phyloP scores from a whole-genome alignment of 2,888 invertebrate species.

The Lysandra bellargus region DNA sequence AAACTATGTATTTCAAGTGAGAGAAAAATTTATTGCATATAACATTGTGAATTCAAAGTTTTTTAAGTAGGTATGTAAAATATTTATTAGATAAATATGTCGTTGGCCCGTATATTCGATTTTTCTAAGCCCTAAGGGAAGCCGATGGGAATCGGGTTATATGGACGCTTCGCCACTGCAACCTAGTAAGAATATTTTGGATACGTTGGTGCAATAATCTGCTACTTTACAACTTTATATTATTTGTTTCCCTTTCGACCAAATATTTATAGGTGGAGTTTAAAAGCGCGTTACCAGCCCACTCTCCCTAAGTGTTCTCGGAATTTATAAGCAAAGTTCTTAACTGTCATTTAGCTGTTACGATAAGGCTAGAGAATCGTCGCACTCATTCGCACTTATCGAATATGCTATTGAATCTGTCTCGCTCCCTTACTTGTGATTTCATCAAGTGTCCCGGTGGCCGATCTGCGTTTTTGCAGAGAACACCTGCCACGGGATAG shows the following conservation, averaged over 20 bases:
- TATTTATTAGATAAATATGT: too few relatives aligned
- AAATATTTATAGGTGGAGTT: constrained; percentile 11
- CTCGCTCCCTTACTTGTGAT: constrained; percentile 1
- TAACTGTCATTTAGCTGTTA: constrained; percentile 19
- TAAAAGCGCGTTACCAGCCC: background rate
- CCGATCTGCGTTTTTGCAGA: background rate
- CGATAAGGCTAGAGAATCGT: background rate
- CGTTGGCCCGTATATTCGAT: too few relatives aligned
- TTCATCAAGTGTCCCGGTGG: background rate
- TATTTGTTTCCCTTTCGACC: background rate
- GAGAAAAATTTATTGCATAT: too few relatives aligned
- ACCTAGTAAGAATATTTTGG: background rate
- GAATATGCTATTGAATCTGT: background rate
- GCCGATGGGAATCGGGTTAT: too few relatives aligned
- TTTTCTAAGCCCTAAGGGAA: too few relatives aligned
- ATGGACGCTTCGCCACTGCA: too few relatives aligned
- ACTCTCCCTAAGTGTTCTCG: constrained; percentile 6
- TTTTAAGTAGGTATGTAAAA: too few relatives aligned
- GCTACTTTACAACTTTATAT: background rate
- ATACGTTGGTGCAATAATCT: background rate
- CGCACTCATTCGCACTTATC: constrained; percentile 2
- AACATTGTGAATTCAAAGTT: too few relatives aligned
- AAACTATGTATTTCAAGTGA: too few relatives aligned
- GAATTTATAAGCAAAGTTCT: constrained; percentile 18
- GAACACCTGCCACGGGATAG: constrained; percentile 10